Evolutionary conservation across 2,797 vertebrate genomes (phyloP).

Genomic region (Melanotaenia nigrans): DNA sequence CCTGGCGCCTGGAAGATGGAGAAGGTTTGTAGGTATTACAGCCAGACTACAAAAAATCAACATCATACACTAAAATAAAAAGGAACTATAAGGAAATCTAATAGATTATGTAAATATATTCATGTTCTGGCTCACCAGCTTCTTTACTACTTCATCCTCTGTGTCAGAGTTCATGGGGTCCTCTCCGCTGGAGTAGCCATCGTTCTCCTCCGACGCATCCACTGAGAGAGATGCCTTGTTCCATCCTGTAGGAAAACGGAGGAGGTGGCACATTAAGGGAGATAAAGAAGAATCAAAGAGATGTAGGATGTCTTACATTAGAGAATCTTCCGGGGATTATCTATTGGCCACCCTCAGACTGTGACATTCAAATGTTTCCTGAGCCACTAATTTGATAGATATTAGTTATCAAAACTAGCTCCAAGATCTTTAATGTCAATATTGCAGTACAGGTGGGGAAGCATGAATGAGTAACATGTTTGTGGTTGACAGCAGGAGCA

Average conservation of each 20-base stretch:
- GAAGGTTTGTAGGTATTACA: background rate
- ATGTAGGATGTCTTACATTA: background rate
- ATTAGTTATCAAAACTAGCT: background rate
- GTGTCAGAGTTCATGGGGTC: conserved; percentile 90
- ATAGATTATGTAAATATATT: background rate
- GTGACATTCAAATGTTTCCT: conserved; percentile 26
- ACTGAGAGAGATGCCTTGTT: conserved; percentile 86
- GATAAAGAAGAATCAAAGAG: background rate
- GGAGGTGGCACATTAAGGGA: background rate
- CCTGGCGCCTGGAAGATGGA: conserved; percentile 84
- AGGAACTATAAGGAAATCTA: background rate
- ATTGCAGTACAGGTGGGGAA: background rate
- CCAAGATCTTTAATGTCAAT: background rate
- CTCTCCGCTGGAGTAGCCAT: conserved; percentile 91
- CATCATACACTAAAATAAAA: background rate
- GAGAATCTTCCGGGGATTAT: background rate
- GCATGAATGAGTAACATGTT: background rate
- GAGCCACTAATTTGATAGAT: background rate
- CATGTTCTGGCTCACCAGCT: conserved; percentile 82
- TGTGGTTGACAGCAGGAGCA: background rate
- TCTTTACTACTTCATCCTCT: conserved; percentile 88
- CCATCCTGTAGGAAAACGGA: conserved; percentile 82
- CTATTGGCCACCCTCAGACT: background rate
- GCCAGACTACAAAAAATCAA: background rate
- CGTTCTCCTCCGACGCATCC: conserved; percentile 89